phyloP scores from a whole-genome alignment of 2,888 invertebrate species.

The Phortica okadai region DNA sequence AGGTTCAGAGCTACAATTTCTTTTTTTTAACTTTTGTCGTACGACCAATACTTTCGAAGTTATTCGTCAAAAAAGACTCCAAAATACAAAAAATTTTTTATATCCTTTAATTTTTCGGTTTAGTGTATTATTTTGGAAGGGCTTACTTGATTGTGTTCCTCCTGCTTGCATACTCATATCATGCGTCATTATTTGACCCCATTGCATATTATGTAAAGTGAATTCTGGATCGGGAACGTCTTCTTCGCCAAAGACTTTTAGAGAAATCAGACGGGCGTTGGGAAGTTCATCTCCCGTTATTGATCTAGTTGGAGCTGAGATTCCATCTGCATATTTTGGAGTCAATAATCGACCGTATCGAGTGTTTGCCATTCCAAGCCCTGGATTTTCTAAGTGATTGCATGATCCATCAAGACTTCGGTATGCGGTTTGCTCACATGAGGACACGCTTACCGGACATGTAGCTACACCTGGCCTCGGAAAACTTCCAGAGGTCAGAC shows the following conservation, averaged over 20 bases:
- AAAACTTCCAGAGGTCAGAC: conserved; percentile 57
- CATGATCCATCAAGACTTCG: conserved; percentile 94
- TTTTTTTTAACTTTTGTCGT: too few species aligned
- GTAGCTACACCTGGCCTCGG: conserved; percentile 62
- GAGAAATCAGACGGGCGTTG: conserved; percentile 83
- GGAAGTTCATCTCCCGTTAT: conserved; percentile 83
- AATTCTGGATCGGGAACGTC: conserved; percentile 84
- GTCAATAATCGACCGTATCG: conserved; percentile 77
- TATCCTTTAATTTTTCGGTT: too few species aligned
- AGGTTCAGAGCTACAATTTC: too few species aligned
- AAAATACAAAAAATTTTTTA: too few species aligned
- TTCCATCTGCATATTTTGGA: conserved; percentile 77
- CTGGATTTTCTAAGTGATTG: conserved; percentile 90
- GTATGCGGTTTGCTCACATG: conserved; percentile 77
- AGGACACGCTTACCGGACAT: conserved; percentile 68
- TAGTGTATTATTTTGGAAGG: not conserved
- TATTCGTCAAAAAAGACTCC: too few species aligned
- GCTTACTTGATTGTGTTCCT: conserved; percentile 84
- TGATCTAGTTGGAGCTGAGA: conserved; percentile 80
- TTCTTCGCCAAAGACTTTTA: conserved; percentile 83
- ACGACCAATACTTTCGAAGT: too few species aligned
- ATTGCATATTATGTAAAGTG: conserved; percentile 84
- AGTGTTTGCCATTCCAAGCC: conserved; percentile 85
- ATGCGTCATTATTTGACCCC: conserved; percentile 81
- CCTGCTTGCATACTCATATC: conserved; percentile 78